Conservation (phyloP, 2,888 invertebrate species). For the Perdita meconis region DNA sequence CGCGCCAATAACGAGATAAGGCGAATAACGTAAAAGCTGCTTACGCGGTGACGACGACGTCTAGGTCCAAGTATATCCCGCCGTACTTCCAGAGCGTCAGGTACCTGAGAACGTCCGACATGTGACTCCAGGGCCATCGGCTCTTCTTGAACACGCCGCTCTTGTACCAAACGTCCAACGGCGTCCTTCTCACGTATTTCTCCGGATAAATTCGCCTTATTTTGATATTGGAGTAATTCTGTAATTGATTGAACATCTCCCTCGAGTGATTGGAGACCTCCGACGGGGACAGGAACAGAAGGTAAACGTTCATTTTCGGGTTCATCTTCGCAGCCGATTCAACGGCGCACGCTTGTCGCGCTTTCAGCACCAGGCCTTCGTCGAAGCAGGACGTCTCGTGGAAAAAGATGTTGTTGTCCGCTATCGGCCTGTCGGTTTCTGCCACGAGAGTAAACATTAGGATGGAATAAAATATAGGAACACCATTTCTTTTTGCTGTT, state of each 20-base stretch:
- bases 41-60: constrained; percentile 88
- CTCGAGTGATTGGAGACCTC: constrained; percentile 75
- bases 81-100: constrained; percentile 90
- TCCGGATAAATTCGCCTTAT: constrained; percentile 85
- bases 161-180: constrained; percentile 86
- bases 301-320: constrained; percentile 86
- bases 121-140: constrained; percentile 86
- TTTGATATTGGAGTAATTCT: constrained; percentile 85
- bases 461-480: background rate
- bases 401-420: constrained; percentile 87
- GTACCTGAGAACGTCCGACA: constrained; percentile 88
- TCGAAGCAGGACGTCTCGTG: constrained; percentile 88
- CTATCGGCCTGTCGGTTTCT: constrained; percentile 72
- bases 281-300: constrained; percentile 85
- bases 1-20: too few relatives aligned
- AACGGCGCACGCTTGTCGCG: constrained; percentile 88
- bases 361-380: constrained; percentile 84
- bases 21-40: too few relatives aligned
- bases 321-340: constrained; percentile 89
- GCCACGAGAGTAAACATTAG: background rate
- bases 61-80: constrained; percentile 91
- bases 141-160: constrained; percentile 85
- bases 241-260: constrained; percentile 81
- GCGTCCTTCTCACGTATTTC: constrained; percentile 86
- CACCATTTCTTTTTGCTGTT: too few relatives aligned